phyloP scores from a whole-genome alignment of 2,888 invertebrate species.

The Zygothrica quintamaculata region DNA sequence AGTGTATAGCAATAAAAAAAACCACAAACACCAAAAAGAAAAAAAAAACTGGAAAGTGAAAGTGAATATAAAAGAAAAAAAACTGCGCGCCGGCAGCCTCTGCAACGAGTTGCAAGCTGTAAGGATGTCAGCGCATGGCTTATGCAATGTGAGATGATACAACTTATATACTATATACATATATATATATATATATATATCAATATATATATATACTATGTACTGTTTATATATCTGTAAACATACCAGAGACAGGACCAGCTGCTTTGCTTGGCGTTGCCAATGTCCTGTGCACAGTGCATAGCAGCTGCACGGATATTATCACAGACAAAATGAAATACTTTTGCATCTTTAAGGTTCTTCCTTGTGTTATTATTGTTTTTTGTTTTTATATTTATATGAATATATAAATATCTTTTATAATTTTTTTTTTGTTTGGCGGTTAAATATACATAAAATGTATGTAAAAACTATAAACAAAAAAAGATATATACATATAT shows the following conservation, averaged over 20 bases:
- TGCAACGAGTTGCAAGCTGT: slow-evolving; percentile 13
- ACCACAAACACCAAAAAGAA: slow-evolving; percentile 16
- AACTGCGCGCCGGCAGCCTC: too few relatives aligned
- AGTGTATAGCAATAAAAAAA: slow-evolving; percentile 20
- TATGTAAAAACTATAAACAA: slow-evolving; percentile 26
- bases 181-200: slow-evolving; percentile 5
- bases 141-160: slow-evolving; percentile 22
- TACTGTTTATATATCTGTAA: slow-evolving; percentile 8
- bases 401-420: slow-evolving; percentile 16
- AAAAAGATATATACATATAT: too few relatives aligned
- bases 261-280: slow-evolving; percentile 75
- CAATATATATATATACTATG: too few relatives aligned
- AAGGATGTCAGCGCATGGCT: slow-evolving; percentile 37
- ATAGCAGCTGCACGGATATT: slow-evolving; percentile 81
- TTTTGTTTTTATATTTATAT: slow-evolving; percentile 51
- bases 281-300: slow-evolving; percentile 80
- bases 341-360: slow-evolving; percentile 77
- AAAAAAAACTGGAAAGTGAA: slow-evolving; percentile 62
- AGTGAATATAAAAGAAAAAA: slow-evolving; percentile 55
- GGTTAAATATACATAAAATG: slow-evolving; percentile 12
- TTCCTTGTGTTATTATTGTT: too few relatives aligned
- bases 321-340: slow-evolving; percentile 83
- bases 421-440: slow-evolving; percentile 5
- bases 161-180: too few relatives aligned
- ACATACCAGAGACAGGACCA: slow-evolving; percentile 82